Percentiles rank a stretch among this genome's conserved stretches.
These are phyloP conservation scores for Bergia sp. DNA, from an alignment of 92 coral and sea anemone genomes.

Conservation along the genomic window DNA sequence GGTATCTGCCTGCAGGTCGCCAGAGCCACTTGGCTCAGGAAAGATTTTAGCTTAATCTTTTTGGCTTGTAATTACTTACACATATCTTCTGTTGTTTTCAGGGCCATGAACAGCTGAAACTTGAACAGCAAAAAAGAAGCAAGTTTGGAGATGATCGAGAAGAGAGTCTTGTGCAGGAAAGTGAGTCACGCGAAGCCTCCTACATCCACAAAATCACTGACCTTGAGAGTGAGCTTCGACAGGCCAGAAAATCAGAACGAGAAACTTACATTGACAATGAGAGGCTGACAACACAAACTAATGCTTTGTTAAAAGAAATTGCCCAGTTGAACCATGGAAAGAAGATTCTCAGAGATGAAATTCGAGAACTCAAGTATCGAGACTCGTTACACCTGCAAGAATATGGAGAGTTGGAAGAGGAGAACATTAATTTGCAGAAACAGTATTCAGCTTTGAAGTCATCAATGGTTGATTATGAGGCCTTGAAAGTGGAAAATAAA, in stretches of 20 bases:
- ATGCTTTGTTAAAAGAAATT: conserved; percentile 80
- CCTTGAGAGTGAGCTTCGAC: conserved; percentile 87
- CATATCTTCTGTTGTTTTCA: conserved; percentile 11
- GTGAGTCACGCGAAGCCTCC: conserved; percentile 95
- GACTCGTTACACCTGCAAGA: conserved; percentile 84
- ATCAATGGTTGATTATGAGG: conserved; percentile 95
- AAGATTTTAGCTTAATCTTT: too few species aligned
- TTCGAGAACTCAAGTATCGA: conserved; percentile 85
- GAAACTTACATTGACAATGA: conserved; percentile 82
- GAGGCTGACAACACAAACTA: conserved; percentile 75
- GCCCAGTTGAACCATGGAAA: conserved; percentile 80
- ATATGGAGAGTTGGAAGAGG: conserved; percentile 93
- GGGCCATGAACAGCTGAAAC: conserved; percentile 93
- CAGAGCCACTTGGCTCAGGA: too few species aligned
- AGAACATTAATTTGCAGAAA: conserved; percentile 89
- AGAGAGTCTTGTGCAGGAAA: conserved; percentile 91
- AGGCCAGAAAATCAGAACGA: conserved; percentile 87
- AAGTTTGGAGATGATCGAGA: conserved; percentile 97
- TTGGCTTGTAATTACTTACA: too few species aligned
- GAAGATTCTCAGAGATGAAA: conserved; percentile 80
- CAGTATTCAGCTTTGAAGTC: conserved; percentile 87
- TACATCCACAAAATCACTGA: conserved; percentile 90
- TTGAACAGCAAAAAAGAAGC: conserved; percentile 93
- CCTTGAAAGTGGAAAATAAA: conserved; percentile 95
- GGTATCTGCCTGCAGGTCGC: too few species aligned